phyloP scores from a whole-genome alignment of 2,888 invertebrate species.

The Litoditis marina region DNA sequence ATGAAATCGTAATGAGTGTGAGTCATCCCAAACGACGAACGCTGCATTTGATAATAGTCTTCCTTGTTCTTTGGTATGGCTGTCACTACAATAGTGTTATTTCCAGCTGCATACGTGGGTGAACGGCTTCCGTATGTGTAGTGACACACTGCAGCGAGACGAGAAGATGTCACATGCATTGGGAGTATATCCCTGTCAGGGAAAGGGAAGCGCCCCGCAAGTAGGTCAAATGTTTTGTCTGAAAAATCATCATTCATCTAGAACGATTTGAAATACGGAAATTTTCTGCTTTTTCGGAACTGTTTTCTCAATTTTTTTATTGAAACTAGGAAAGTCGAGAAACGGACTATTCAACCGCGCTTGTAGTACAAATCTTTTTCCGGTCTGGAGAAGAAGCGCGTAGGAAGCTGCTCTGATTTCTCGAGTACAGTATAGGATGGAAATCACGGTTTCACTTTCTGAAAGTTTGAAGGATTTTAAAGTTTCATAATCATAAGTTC shows the following conservation, averaged over 20 bases:
- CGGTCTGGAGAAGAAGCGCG: no score
- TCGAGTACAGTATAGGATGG: no score
- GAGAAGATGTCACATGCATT: constrained; percentile 42
- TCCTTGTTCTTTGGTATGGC: constrained; percentile 15
- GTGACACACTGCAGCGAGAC: constrained; percentile 54
- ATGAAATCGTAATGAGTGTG: no score
- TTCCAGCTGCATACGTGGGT: constrained; percentile 36
- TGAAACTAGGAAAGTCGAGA: no score
- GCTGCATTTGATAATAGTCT: constrained; percentile 6
- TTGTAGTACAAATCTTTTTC: no score
- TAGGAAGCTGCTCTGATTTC: no score
- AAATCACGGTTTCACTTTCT: no score
- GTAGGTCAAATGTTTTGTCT: no score
- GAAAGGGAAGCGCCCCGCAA: constrained; percentile 56
- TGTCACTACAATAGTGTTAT: not conserved
- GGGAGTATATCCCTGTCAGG: constrained; percentile 56
- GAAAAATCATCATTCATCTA: constrained; percentile 7
- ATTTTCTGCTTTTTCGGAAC: no score
- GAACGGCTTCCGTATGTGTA: constrained; percentile 40
- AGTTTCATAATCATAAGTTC: not conserved
- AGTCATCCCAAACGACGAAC: not conserved
- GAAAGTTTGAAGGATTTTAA: no score
- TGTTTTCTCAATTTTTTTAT: no score
- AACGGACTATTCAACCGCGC: no score
- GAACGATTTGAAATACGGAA: not conserved